A percentile compares a stretch with the other conserved stretches of the same genome.
Conservation (phyloP, 2,113 vertebrate genomes). For the Sprattus sprattus region DNA sequence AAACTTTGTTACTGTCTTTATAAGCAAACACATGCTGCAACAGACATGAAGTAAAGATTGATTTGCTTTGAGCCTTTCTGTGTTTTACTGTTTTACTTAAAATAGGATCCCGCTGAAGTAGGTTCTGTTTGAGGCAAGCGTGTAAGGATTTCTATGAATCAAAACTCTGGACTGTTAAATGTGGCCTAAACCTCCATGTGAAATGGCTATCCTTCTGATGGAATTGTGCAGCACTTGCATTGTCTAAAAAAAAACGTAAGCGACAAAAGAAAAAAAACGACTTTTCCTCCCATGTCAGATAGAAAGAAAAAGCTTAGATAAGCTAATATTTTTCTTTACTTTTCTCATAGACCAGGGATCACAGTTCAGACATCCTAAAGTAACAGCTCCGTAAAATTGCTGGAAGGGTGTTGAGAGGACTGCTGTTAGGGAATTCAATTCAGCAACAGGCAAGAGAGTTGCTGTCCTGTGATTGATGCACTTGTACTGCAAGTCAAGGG, state of each 20-base stretch:
- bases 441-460: constrained; percentile 37
- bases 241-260: neutral
- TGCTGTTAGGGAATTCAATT: constrained; percentile 41
- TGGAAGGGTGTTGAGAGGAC: constrained; percentile 28
- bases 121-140: too few relatives aligned
- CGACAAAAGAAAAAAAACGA: neutral
- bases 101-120: too few relatives aligned
- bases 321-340: constrained; percentile 20
- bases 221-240: too few relatives aligned
- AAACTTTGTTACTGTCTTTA: too few relatives aligned
- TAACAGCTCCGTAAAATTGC: constrained; percentile 30
- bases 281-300: neutral
- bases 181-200: too few relatives aligned
- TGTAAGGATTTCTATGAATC: too few relatives aligned
- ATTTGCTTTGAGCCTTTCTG: too few relatives aligned
- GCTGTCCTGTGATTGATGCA: constrained; percentile 49
- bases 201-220: too few relatives aligned
- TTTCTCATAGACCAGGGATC: neutral
- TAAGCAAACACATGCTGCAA: too few relatives aligned
- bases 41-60: too few relatives aligned
- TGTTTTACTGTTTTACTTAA: too few relatives aligned
- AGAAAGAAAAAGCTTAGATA: neutral
- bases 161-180: too few relatives aligned
- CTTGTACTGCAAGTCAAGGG: constrained; percentile 48
- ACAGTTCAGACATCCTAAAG: constrained; percentile 24